Base-by-base conservation (phyloP, 2,888 invertebrate species). In the Caenorhabditis sp. region DNA sequence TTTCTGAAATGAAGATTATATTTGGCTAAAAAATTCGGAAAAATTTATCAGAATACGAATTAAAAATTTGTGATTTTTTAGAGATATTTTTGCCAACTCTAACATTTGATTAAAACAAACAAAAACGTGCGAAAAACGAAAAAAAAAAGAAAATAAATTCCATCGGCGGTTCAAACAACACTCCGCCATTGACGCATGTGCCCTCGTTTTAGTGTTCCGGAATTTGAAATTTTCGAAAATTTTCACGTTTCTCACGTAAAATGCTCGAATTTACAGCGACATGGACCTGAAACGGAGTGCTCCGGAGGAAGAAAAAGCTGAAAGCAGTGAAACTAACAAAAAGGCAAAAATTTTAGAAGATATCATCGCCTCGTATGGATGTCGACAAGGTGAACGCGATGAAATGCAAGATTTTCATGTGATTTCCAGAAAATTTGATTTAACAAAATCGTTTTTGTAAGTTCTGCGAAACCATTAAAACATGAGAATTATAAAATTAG, bases 361-460 rank as follows among this genome's bases (percentile, higher is more conserved):
- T 31, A 10, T 31, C 5, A 31, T 31, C 31, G 31, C 31, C 31
- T 73, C 69, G 1, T 61, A 66, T 50, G 74, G 68, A 26, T 68
- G 74, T 58, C 72, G 79, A 57, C 87, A 89, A 82, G 90, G 90
- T 17, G 90, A 90, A 80, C 84, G 90, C 61, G 89, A 89, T 36
- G 90, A 90, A 50, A 90, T 90, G 90, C 89, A 90, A 76, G 90
- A 90, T 83, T 88, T 88, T 6, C 89, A 90, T 81, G 75, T 89
- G 14, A 77, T 89, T 12, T 68, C 88, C n/a, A 86, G 89, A 66
- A 85, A 88, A 69, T 88, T 86, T 69, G 82, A 63, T 19, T 27
- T 77, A 14, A 64, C 54, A 43, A 51, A 55, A 17, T 3, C 14
- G 14, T 43, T 43, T 43, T 43, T 43, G 21, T 43, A 17, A 23